Percentiles rank a stretch among this genome's conserved stretches.
Conservation (phyloP, 2,888 invertebrate species). For the Didymodactylos carnosus region DNA sequence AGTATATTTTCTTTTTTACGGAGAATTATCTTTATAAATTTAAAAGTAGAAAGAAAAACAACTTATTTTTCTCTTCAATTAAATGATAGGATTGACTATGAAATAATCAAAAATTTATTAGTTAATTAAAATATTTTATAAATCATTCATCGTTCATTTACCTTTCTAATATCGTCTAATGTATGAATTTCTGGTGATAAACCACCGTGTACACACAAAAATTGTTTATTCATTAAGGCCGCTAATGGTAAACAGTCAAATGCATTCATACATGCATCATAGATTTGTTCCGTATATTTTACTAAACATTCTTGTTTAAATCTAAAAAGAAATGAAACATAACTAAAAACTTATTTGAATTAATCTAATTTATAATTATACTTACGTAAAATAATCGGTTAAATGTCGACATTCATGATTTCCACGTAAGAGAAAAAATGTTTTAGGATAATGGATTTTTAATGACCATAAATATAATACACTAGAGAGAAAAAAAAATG, state of each 20-base stretch:
- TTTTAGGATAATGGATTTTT: neutral
- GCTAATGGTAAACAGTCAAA: slow-evolving; percentile 2
- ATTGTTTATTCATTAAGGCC: neutral
- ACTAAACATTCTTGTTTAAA: neutral
- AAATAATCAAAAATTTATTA: too few relatives aligned
- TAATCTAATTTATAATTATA: slow-evolving; percentile 88
- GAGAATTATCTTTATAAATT: too few relatives aligned
- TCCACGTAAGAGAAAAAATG: neutral
- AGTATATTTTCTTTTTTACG: too few relatives aligned
- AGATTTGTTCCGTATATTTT: slow-evolving; percentile 85
- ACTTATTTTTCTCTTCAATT: too few relatives aligned
- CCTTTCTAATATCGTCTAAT: slow-evolving; percentile 50
- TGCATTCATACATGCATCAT: slow-evolving; percentile 49
- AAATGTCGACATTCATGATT: slow-evolving; percentile 2
- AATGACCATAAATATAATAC: neutral
- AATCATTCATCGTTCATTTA: too few relatives aligned
- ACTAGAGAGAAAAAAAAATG: neutral
- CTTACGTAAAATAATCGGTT: slow-evolving; percentile 43
- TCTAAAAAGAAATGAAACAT: neutral
- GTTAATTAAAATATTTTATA: too few relatives aligned
- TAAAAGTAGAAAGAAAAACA: too few relatives aligned
- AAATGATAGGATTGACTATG: too few relatives aligned
- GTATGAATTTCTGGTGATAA: slow-evolving; percentile 54
- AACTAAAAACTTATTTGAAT: neutral
- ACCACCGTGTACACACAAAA: neutral